These are phyloP conservation scores for Leptodactylus fuscus DNA, from an alignment of 2,113 vertebrate species.

Conservation along the genomic window DNA sequence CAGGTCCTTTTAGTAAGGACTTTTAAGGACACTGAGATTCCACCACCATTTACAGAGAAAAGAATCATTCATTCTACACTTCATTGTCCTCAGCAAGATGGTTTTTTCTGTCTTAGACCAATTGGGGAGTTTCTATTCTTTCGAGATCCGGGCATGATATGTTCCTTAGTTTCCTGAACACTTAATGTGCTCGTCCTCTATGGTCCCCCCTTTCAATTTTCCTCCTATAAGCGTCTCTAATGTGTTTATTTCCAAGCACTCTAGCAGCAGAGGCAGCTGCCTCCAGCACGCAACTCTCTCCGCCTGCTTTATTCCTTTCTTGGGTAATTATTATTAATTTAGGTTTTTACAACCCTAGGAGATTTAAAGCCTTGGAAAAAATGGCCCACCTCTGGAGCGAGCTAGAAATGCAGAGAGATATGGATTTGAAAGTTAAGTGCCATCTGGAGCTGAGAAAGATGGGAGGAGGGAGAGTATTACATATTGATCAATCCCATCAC, in stretches of 20 bases:
- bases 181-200: slow-evolving; percentile 23
- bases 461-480: slow-evolving; percentile 20
- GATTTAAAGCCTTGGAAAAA: slow-evolving; percentile 54
- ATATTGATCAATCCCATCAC: slow-evolving; percentile 32
- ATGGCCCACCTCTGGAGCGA: slow-evolving; percentile 47
- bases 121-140: slow-evolving; percentile 26
- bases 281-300: slow-evolving; percentile 35
- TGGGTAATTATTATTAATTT: slow-evolving; percentile 60
- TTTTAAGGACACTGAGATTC: neutral
- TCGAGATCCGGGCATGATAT: slow-evolving; percentile 3
- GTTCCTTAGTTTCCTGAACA: neutral
- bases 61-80: neutral
- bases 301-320: slow-evolving; percentile 54
- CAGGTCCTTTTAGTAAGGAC: no score
- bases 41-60: neutral
- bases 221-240: slow-evolving; percentile 43
- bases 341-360: slow-evolving; percentile 57
- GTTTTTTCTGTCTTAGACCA: neutral
- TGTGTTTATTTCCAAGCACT: slow-evolving; percentile 58
- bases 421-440: slow-evolving; percentile 56
- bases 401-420: slow-evolving; percentile 35
- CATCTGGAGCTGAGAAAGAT: slow-evolving; percentile 43
- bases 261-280: slow-evolving; percentile 52
- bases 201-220: slow-evolving; percentile 14
- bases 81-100: neutral